Conservation (phyloP, 2,888 invertebrate species). For the Eupithecia insigniata region DNA sequence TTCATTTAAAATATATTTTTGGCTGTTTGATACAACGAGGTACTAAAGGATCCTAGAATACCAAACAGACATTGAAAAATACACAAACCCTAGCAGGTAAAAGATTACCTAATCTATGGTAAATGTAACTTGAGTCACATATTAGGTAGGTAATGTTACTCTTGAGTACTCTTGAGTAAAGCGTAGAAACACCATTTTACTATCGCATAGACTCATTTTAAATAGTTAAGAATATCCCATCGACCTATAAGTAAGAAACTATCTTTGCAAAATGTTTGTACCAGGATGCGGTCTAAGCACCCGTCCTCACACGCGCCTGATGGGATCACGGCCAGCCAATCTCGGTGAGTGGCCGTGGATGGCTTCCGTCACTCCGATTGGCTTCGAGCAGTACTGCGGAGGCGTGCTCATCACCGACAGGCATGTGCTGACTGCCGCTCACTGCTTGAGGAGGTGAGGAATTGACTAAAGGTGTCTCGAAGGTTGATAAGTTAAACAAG, state of each 20-base stretch:
- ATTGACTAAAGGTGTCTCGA: neutral
- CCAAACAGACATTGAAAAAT: no score
- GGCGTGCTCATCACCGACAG: slow-evolving; percentile 91
- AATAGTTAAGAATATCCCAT: neutral
- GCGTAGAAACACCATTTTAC: neutral
- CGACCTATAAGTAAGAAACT: neutral
- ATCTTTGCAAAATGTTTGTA: neutral
- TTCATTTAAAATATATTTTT: no score
- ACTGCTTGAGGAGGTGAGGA: slow-evolving; percentile 86
- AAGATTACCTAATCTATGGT: no score
- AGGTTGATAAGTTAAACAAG: no score
- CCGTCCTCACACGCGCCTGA: slow-evolving; percentile 79
- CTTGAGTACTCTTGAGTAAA: neutral
- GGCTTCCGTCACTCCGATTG: slow-evolving; percentile 88
- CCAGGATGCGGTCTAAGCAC: slow-evolving; percentile 84
- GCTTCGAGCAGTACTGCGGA: slow-evolving; percentile 88
- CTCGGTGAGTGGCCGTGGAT: slow-evolving; percentile 93
- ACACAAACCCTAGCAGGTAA: no score
- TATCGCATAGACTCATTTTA: neutral
- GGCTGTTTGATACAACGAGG: no score
- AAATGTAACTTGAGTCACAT: neutral
- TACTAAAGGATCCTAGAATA: no score
- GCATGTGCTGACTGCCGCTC: slow-evolving; percentile 91
- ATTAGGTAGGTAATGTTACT: no score
- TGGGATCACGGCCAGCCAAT: slow-evolving; percentile 86